Percentiles rank a stretch among this genome's conserved stretches.
Evolutionary conservation across 2,797 vertebrate genomes (phyloP).

Genomic region (Microctenopoma lineatum): DNA sequence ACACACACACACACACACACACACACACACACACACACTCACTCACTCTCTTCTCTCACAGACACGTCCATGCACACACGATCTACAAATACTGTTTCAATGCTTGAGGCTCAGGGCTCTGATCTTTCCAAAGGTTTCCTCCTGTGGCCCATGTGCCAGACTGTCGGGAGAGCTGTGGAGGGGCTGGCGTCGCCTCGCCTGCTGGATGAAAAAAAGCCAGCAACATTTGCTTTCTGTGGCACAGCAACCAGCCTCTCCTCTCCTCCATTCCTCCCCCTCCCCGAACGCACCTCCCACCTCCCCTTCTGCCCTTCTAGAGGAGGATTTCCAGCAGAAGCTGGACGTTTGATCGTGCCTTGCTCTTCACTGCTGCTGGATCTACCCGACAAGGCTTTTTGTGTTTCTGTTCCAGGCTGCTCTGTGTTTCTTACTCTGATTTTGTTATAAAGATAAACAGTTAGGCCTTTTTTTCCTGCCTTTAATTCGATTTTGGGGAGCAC

Average conservation of each 20-base stretch:
- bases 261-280: slow-evolving; percentile 2
- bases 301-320: slow-evolving; percentile 30
- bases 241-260: slow-evolving; percentile 45
- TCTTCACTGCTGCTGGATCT: slow-evolving; percentile 51
- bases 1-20: too few species aligned
- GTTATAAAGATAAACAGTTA: slow-evolving; percentile 31
- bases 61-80: slow-evolving; percentile 15
- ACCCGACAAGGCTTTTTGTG: slow-evolving; percentile 65
- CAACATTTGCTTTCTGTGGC: slow-evolving; percentile 66
- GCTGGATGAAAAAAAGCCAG: slow-evolving; percentile 49
- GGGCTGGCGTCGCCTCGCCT: slow-evolving; percentile 57
- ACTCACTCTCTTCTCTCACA: neutral
- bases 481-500: slow-evolving; percentile 29
- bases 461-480: slow-evolving; percentile 42
- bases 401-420: slow-evolving; percentile 40
- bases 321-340: slow-evolving; percentile 71
- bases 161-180: slow-evolving; percentile 73
- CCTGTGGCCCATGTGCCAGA: slow-evolving; percentile 74
- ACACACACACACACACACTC: too few species aligned
- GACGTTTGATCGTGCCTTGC: slow-evolving; percentile 77
- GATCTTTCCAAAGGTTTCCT: slow-evolving; percentile 77
- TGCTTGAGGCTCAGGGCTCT: slow-evolving; percentile 69
- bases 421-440: slow-evolving; percentile 33
- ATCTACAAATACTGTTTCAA: slow-evolving; percentile 54
- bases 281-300: slow-evolving; percentile 11